A percentile compares a stretch with the other conserved stretches of the same genome.
phyloP scores from a whole-genome alignment of 2,113 vertebrate species.

The Pteropus alecto region DNA sequence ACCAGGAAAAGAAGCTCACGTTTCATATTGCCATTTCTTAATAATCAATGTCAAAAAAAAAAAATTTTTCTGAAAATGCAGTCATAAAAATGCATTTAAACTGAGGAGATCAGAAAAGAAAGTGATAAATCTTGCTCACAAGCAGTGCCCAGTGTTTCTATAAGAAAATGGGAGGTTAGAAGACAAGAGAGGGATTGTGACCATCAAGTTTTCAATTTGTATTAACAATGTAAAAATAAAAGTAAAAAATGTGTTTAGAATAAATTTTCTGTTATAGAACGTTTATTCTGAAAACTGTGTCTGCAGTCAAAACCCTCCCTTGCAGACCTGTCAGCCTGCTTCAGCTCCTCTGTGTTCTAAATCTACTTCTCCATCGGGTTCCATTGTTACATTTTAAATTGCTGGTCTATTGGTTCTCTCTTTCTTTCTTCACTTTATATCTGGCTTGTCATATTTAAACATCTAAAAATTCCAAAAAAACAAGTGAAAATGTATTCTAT shows the following conservation, averaged over 20 bases:
- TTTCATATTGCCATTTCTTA: constrained; percentile 65
- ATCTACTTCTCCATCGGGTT: not conserved
- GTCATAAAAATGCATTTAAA: constrained; percentile 63
- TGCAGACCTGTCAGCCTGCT: not conserved
- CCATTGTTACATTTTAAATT: not conserved
- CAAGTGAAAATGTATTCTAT: not conserved
- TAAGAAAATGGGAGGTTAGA: not conserved
- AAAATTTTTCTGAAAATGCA: constrained; percentile 33
- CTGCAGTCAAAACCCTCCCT: not conserved
- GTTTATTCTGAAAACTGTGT: not conserved
- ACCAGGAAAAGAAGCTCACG: constrained; percentile 58
- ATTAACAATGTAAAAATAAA: not conserved
- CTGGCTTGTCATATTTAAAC: not conserved
- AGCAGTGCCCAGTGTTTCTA: not conserved
- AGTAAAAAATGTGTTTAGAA: not conserved
- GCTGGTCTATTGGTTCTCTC: not conserved
- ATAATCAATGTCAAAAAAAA: constrained; percentile 71
- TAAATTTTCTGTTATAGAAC: not conserved
- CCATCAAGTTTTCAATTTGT: not conserved
- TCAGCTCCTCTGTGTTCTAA: not conserved
- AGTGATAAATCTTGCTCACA: not conserved
- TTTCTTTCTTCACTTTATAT: constrained; percentile 2
- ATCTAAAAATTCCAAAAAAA: not conserved
- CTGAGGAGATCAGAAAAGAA: not conserved
- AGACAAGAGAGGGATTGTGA: not conserved